Conservation (phyloP, 1,140 invertebrate genomes). For the Aricia agestis region DNA sequence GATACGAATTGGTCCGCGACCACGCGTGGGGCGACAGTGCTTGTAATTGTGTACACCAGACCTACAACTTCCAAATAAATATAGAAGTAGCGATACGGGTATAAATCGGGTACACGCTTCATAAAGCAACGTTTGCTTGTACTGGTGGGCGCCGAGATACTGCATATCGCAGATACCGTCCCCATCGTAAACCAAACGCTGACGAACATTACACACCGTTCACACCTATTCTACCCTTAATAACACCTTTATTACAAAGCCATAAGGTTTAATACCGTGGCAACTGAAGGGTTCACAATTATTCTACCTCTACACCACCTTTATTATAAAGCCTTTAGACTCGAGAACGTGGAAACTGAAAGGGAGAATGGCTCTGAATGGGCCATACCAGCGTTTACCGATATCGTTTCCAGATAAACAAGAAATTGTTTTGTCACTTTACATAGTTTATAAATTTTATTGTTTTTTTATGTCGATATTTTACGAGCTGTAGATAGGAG, state of each 20-base stretch:
- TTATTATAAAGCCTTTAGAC: no score
- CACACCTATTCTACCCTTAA: no score
- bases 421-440: conserved; percentile 3
- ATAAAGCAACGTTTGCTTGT: background rate
- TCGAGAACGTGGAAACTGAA: no score
- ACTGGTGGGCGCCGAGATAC: conserved; percentile 2
- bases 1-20: no score
- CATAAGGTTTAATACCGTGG: no score
- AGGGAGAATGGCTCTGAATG: no score
- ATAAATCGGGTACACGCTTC: background rate
- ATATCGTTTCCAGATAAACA: conserved; percentile 1
- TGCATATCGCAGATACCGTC: background rate
- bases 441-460: conserved; percentile 1
- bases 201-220: background rate
- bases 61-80: background rate
- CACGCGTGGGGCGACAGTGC: background rate
- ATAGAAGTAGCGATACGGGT: conserved; percentile 8
- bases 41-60: background rate
- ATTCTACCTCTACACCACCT: no score
- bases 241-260: no score
- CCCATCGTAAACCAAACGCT: background rate
- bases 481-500: background rate
- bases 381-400: background rate
- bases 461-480: background rate
- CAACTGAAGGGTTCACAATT: no score